Conservation (phyloP, 1,140 invertebrate species). For the Colletes latitarsis region DNA sequence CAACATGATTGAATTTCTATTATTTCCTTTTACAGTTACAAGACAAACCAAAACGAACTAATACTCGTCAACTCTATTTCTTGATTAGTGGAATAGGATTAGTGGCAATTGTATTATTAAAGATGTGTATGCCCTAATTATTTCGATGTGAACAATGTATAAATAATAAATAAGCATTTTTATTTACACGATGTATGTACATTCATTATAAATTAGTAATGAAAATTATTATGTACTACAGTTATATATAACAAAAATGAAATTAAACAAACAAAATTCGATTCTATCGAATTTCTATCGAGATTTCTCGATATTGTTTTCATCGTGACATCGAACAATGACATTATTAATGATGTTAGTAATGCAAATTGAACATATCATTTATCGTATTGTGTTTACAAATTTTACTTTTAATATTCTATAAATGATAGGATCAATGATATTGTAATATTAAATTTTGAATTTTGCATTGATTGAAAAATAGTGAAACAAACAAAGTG, state of each 20-base stretch:
- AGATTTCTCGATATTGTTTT: neutral
- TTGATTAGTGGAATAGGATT: conserved; percentile 27
- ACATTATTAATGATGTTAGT: neutral
- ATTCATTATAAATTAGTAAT: neutral
- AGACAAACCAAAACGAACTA: conserved; percentile 5
- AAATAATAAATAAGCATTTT: neutral
- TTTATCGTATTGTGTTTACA: neutral
- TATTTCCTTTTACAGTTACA: conserved; percentile 4
- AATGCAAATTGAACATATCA: too few relatives aligned
- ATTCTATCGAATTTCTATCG: neutral
- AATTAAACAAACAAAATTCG: neutral
- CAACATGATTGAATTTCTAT: neutral
- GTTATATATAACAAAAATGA: neutral
- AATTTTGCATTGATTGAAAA: neutral
- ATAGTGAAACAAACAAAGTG: neutral
- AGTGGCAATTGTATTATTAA: conserved; percentile 30
- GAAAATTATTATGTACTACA: neutral
- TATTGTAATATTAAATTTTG: neutral
- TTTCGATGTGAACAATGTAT: neutral
- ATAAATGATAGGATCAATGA: too few relatives aligned
- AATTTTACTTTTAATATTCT: neutral
- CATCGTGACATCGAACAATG: neutral
- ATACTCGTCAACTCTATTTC: neutral
- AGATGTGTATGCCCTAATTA: conserved; percentile 13
- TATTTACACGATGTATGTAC: neutral